Evolutionary conservation across 2,797 vertebrate genomes (phyloP), one percentile per base, ranked within the genome.

Genomic region (Hydrocynus forskahlii): DNA sequence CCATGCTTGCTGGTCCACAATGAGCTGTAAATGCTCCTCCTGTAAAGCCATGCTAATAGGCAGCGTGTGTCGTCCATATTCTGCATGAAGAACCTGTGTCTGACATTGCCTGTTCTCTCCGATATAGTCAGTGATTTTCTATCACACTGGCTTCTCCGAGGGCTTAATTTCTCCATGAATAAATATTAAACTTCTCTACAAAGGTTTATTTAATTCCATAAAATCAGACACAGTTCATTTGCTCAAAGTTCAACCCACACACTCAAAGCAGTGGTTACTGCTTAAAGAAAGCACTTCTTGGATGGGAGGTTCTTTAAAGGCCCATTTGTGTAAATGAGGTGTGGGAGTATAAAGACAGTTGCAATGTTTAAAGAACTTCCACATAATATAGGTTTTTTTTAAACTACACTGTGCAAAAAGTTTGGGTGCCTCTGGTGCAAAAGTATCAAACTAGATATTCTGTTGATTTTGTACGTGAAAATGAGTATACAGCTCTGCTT

Each of bases 1-100:
- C 77, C 29, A 29, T 76, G 81, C 66, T 79, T 76, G 66, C 57
- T 79, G 77, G 57, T 83, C 77, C 81, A 83, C 63, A 75, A 57
- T 69, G 64, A 40, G 64, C 71, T 70, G 43, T 68, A 70, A 72
- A 83, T 38, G 38, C 19, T 79, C 57, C 57, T 60, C 45, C 54
- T 45, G 63, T 69, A 75, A 55, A 79, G 21, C 45, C 64, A 70
- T 83, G 71, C 73, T 83, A 79, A 77, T 83, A 79, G 71, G 16
- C 45, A 67, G 25, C 8, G 19, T 79, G 71, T 54, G 54, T 54
- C 6, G 35, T 66, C 80, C 75, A 63, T 63, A 67, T 62, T 75
- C 70, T 69, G 23, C 72, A 70, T 79, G n/a, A 76, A 76, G 52
- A 19, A 75, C 43, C 64, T 19, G 4, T 75, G 79, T 69, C 69